phyloP scores from a whole-genome alignment of 1,140 invertebrate genomes.

The Bilobella aurantiaca region DNA sequence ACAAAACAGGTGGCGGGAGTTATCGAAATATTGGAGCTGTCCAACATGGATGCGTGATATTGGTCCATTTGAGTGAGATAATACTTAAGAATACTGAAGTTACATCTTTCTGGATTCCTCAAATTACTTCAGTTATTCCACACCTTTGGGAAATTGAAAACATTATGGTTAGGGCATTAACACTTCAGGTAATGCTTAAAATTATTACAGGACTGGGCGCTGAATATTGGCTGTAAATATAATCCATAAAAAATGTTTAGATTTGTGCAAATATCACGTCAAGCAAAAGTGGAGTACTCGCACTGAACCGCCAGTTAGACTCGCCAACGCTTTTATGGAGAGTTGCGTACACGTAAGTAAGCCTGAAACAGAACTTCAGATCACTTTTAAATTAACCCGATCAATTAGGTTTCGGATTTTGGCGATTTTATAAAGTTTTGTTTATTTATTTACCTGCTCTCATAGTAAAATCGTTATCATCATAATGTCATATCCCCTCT shows the following conservation, averaged over 20 bases:
- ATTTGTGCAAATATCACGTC: constrained; percentile 15
- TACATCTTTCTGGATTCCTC: background rate
- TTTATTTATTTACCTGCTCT: too few relatives aligned
- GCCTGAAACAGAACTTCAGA: background rate
- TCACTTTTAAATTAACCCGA: too few relatives aligned
- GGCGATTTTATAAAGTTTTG: too few relatives aligned
- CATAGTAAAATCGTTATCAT: too few relatives aligned
- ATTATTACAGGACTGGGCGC: too few relatives aligned
- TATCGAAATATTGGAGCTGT: background rate
- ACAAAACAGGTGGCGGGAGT: background rate
- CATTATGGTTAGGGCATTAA: constrained; percentile 11
- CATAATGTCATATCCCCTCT: too few relatives aligned
- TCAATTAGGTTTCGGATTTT: too few relatives aligned
- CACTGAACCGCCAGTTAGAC: constrained; percentile 12
- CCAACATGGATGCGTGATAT: background rate
- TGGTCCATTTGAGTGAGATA: background rate
- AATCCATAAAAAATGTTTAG: too few relatives aligned
- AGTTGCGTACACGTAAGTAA: constrained; percentile 16
- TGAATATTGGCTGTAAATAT: too few relatives aligned
- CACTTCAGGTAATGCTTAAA: constrained; percentile 19
- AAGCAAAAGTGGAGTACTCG: background rate
- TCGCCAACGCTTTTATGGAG: constrained; percentile 16
- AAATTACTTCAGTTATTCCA: background rate
- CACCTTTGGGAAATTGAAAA: constrained; percentile 9
- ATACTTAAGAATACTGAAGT: background rate